These are phyloP conservation scores for Laterallus jamaicensis DNA, from an alignment of 2,113 vertebrate species.

Conservation along the genomic window DNA sequence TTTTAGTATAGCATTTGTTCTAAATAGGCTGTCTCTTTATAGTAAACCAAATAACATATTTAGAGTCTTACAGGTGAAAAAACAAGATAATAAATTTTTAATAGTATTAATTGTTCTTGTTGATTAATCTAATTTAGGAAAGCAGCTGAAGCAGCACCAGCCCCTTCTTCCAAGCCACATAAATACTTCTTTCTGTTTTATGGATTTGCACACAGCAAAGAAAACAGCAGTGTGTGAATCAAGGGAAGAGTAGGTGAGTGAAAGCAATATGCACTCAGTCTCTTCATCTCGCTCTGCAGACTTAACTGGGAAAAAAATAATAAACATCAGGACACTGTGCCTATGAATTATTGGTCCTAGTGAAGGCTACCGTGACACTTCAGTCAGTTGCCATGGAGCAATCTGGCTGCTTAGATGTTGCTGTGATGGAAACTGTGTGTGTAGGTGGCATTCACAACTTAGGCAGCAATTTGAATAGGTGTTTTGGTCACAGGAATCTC, in stretches of 20 bases:
- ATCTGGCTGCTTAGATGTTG: neutral
- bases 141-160: neutral
- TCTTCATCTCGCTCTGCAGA: neutral
- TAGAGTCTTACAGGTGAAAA: neutral
- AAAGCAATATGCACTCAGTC: neutral
- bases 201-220: neutral
- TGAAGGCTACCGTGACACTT: neutral
- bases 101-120: neutral
- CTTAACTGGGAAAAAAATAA: neutral
- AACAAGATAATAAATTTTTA: neutral
- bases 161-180: neutral
- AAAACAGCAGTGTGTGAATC: neutral
- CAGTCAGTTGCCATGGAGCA: neutral
- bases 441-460: neutral
- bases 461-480: neutral
- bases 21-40: neutral
- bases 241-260: neutral
- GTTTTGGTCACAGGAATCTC: neutral
- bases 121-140: slow-evolving; percentile 1
- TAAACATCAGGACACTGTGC: neutral
- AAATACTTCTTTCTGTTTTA: neutral
- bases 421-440: neutral
- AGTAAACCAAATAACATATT: neutral
- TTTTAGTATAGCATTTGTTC: neutral
- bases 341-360: neutral